Evolutionary conservation across 2,797 vertebrate genomes (phyloP).

Genomic region (Crax fasciolata): DNA sequence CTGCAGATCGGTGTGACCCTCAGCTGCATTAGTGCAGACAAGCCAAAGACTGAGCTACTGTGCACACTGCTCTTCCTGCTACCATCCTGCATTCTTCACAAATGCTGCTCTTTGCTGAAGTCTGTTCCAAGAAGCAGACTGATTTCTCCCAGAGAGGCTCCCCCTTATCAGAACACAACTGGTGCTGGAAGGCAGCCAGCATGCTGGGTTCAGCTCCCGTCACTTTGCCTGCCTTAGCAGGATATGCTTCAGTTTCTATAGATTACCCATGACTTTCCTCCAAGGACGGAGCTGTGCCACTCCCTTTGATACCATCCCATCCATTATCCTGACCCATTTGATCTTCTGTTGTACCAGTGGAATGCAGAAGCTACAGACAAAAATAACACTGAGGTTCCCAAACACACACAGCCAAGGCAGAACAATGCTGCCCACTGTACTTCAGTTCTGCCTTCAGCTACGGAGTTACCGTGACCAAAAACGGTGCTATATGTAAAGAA

Average conservation of each 20-base stretch:
- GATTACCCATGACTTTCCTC: background rate
- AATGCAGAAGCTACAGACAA: background rate
- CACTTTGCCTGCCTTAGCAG: background rate
- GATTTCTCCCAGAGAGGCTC: background rate
- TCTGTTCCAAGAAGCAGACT: background rate
- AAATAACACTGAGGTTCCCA: background rate
- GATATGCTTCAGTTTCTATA: rapidly evolving
- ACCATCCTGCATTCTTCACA: too few species aligned
- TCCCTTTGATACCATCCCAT: background rate
- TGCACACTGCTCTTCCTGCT: rapidly evolving
- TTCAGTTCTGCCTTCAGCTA: background rate
- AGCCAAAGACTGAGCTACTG: rapidly evolving
- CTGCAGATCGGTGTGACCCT: background rate
- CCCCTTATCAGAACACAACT: background rate
- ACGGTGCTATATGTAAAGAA: background rate
- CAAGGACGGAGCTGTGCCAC: background rate
- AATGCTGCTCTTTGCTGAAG: rapidly evolving
- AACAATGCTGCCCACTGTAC: background rate
- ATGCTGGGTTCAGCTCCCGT: rapidly evolving
- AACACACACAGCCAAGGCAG: background rate
- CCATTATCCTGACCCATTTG: background rate
- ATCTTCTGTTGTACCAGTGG: background rate
- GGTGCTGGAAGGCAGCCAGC: background rate
- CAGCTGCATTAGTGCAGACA: rapidly evolving
- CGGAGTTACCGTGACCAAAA: rapidly evolving